phyloP scores from a whole-genome alignment of 2,113 vertebrate genomes.

The Rhinopithecus roxellana region DNA sequence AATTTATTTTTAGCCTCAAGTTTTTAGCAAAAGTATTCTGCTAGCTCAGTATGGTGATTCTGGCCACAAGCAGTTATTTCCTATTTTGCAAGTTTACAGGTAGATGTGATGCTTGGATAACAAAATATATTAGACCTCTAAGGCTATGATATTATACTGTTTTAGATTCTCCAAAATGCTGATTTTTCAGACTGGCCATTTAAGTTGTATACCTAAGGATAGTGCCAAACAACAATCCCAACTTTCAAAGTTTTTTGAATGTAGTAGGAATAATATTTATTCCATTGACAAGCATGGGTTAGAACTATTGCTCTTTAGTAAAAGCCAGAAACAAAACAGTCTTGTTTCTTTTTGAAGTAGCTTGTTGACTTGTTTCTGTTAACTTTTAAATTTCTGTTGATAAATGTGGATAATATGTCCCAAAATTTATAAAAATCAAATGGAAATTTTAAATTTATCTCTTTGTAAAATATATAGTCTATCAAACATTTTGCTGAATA shows the following conservation, averaged over 20 bases:
- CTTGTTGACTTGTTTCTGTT: background rate
- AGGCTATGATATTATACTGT: background rate
- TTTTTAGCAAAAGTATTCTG: background rate
- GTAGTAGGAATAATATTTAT: background rate
- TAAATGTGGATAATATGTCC: background rate
- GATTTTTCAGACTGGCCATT: background rate
- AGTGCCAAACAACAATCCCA: background rate
- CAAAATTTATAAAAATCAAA: background rate
- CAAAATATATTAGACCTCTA: background rate
- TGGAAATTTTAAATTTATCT: background rate
- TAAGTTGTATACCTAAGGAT: background rate
- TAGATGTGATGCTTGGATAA: background rate
- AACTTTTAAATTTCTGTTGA: constrained; percentile 49
- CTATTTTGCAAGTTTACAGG: background rate
- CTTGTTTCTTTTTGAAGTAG: constrained; percentile 28
- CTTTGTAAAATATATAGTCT: background rate
- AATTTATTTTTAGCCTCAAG: background rate
- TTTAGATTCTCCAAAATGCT: background rate
- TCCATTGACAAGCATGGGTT: background rate
- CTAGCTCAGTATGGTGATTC: background rate
- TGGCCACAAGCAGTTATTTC: background rate
- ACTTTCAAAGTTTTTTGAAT: background rate
- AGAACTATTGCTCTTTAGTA: constrained; percentile 32
- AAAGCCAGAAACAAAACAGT: constrained; percentile 47
- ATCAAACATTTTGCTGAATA: background rate